Evolutionary conservation across 2,797 vertebrate genomes (phyloP).

Genomic region (Spondyliosoma cantharus): DNA sequence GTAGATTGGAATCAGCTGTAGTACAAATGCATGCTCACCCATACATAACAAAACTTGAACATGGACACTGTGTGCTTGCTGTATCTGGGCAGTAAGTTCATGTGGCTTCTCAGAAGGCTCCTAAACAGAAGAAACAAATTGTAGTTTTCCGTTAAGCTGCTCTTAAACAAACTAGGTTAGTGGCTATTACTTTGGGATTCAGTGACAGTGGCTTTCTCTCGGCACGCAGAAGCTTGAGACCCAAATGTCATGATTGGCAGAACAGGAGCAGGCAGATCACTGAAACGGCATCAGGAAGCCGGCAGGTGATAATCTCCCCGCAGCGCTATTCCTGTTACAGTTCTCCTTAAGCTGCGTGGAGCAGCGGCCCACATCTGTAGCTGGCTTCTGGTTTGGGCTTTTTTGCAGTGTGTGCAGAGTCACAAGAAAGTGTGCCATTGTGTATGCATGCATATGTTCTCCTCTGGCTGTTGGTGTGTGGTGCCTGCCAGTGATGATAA

Average conservation of each 20-base stretch:
- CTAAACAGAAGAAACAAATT: slow-evolving; percentile 1
- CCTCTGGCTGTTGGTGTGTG: slow-evolving; percentile 18
- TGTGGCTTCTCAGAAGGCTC: slow-evolving; percentile 3
- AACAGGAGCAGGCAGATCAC: slow-evolving; percentile 53
- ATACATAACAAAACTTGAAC: slow-evolving; percentile 33
- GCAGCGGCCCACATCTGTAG: slow-evolving; percentile 19
- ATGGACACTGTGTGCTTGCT: background rate
- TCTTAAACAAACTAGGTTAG: slow-evolving; percentile 22
- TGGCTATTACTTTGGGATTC: slow-evolving; percentile 29
- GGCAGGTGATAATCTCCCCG: slow-evolving; percentile 62
- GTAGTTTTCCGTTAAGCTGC: background rate
- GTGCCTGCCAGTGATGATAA: slow-evolving; percentile 40
- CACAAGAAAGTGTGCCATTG: slow-evolving; percentile 18
- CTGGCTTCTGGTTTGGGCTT: slow-evolving; percentile 15
- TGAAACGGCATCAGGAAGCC: slow-evolving; percentile 55
- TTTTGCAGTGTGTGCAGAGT: slow-evolving; percentile 13
- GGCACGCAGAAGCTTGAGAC: slow-evolving; percentile 24
- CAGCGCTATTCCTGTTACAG: slow-evolving; percentile 34
- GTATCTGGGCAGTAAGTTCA: slow-evolving; percentile 13
- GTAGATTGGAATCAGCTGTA: slow-evolving; percentile 32
- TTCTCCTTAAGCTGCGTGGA: slow-evolving; percentile 46
- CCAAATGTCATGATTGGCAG: slow-evolving; percentile 49
- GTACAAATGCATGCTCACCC: slow-evolving; percentile 32
- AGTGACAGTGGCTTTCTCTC: slow-evolving; percentile 17
- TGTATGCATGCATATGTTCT: slow-evolving; percentile 6